Evolutionary conservation across 2,113 vertebrate species (phyloP).

Genomic region (Pongo pygmaeus): DNA sequence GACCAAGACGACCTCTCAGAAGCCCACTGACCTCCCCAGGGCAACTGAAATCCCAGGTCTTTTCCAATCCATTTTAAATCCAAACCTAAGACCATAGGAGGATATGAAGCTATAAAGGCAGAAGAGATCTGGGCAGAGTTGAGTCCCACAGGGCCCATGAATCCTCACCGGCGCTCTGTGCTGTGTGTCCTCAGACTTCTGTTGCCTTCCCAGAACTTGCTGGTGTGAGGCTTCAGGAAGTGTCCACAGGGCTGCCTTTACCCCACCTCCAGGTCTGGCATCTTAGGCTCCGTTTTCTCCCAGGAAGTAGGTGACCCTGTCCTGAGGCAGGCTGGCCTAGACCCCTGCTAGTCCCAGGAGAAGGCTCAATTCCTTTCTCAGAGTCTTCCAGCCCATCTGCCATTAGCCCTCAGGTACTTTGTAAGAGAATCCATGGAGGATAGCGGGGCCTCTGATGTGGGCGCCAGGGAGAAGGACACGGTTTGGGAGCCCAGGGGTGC

Average conservation of each 20-base stretch:
- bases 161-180: fast-evolving
- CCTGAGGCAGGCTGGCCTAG: not conserved
- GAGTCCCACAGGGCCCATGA: too few relatives aligned
- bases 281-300: not conserved
- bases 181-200: fast-evolving
- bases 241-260: fast-evolving
- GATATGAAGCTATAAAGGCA: not conserved
- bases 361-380: not conserved
- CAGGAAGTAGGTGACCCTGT: not conserved
- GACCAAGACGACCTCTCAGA: too few relatives aligned
- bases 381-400: not conserved
- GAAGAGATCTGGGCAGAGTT: too few relatives aligned
- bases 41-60: not conserved
- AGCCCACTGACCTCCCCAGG: not conserved
- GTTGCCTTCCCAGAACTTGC: not conserved
- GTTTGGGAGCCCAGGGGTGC: not conserved
- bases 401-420: fast-evolving
- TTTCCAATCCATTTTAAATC: not conserved
- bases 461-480: not conserved
- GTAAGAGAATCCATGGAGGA: not conserved
- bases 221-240: too few relatives aligned
- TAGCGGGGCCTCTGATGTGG: not conserved
- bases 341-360: not conserved
- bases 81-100: not conserved
- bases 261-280: not conserved